Evolutionary conservation across 1,140 invertebrate genomes (phyloP).

Genomic region (Drosophila carrolli): DNA sequence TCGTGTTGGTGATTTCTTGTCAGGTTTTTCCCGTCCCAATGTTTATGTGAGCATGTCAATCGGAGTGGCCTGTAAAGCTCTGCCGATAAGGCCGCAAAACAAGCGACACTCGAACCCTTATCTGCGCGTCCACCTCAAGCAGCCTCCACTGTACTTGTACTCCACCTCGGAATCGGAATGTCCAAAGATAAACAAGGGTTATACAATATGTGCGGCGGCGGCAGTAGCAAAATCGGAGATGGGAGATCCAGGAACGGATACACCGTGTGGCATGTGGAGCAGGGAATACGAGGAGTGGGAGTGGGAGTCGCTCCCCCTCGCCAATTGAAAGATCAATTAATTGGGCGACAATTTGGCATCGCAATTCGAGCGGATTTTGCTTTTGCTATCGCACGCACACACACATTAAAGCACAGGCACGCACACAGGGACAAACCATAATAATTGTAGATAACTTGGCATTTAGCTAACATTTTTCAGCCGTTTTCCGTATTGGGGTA

Average conservation of each 20-base stretch:
- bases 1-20: not conserved
- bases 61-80: constrained; percentile 3
- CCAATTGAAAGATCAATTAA: constrained; percentile 46
- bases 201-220: constrained; percentile 56
- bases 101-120: not conserved
- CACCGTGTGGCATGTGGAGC: not conserved
- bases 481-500: constrained; percentile 61
- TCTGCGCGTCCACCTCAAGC: constrained; percentile 7
- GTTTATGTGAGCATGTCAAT: not conserved
- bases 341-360: constrained; percentile 46
- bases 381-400: constrained; percentile 42
- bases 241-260: constrained; percentile 1
- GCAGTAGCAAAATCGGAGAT: constrained; percentile 28
- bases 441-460: constrained; percentile 78
- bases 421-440: constrained; percentile 50
- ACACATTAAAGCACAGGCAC: constrained; percentile 21
- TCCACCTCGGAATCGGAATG: constrained; percentile 51
- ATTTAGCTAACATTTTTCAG: constrained; percentile 77
- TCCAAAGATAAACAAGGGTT: constrained; percentile 76
- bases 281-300: constrained; percentile 2
- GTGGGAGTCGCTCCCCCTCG: not conserved
- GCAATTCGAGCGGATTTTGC: constrained; percentile 44
- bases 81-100: constrained; percentile 1
- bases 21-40: not conserved
- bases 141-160: constrained; percentile 38